Percentiles rank a stretch among this genome's conserved stretches.
Conservation (phyloP, 2,888 invertebrate species). For the Pandemis corylana region DNA sequence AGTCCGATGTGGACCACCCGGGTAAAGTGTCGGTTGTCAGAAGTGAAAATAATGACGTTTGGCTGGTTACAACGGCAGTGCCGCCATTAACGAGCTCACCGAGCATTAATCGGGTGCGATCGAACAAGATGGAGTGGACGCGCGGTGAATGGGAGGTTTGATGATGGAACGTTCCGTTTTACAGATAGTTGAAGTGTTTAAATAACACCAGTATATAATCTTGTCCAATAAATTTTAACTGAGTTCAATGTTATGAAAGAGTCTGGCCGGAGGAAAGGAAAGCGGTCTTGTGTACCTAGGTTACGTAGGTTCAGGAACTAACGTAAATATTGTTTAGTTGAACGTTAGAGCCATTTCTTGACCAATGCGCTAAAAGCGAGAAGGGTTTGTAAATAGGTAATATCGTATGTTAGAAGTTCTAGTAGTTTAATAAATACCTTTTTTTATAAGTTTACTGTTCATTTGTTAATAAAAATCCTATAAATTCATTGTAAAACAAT, state of each 20-base stretch:
- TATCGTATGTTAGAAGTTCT: too few species aligned
- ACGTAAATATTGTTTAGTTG: too few species aligned
- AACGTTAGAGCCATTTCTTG: too few species aligned
- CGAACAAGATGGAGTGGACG: slow-evolving; percentile 56
- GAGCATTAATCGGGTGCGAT: slow-evolving; percentile 59
- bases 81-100: slow-evolving; percentile 39
- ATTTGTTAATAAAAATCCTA: too few species aligned
- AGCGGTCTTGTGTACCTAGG: not conserved
- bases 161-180: slow-evolving; percentile 60
- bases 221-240: slow-evolving; percentile 6
- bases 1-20: slow-evolving; percentile 62
- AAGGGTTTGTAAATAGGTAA: too few species aligned
- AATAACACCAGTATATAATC: slow-evolving; percentile 6
- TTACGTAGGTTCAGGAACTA: too few species aligned
- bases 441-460: too few species aligned
- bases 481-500: too few species aligned
- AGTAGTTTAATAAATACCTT: too few species aligned
- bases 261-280: not conserved
- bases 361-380: too few species aligned
- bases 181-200: slow-evolving; percentile 34
- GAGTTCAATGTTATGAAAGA: not conserved
- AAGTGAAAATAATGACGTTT: slow-evolving; percentile 61
- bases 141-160: slow-evolving; percentile 47
- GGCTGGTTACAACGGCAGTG: slow-evolving; percentile 39
- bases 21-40: slow-evolving; percentile 37